phyloP scores from a whole-genome alignment of 2,888 invertebrate genomes.

The Patella depressa region DNA sequence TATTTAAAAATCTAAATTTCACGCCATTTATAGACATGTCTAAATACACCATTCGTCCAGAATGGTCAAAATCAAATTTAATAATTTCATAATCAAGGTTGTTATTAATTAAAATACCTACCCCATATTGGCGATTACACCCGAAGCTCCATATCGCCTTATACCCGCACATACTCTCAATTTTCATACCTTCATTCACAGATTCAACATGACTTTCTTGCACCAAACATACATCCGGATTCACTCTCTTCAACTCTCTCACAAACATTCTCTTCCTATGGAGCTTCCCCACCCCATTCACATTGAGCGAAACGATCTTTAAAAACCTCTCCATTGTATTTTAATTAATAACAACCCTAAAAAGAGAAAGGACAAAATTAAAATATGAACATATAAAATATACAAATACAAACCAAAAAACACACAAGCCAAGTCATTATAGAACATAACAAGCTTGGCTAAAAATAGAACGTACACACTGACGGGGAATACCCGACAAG shows the following conservation, averaged over 20 bases:
- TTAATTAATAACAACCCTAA: too few species aligned
- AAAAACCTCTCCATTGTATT: too few species aligned
- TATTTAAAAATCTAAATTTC: not conserved
- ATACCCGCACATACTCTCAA: constrained; percentile 21
- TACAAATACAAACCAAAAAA: too few species aligned
- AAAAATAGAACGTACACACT: too few species aligned
- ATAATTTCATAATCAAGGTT: constrained; percentile 7
- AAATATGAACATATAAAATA: too few species aligned
- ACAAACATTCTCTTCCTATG: too few species aligned
- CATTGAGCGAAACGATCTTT: too few species aligned
- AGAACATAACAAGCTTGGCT: too few species aligned
- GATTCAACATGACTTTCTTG: not conserved
- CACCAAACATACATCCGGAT: not conserved
- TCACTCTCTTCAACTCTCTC: not conserved
- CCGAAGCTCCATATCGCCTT: constrained; percentile 19
- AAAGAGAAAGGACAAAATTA: too few species aligned
- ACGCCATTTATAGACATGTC: not conserved
- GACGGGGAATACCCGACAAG: too few species aligned
- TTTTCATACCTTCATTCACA: constrained; percentile 3
- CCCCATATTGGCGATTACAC: not conserved
- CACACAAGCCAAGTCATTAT: too few species aligned
- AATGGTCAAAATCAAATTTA: constrained; percentile 9
- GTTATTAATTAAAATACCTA: constrained; percentile 14
- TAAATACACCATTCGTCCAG: not conserved
- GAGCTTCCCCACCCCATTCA: too few species aligned